Evolutionary conservation across 2,797 vertebrate genomes (phyloP).

Genomic region (Alauda arvensis): DNA sequence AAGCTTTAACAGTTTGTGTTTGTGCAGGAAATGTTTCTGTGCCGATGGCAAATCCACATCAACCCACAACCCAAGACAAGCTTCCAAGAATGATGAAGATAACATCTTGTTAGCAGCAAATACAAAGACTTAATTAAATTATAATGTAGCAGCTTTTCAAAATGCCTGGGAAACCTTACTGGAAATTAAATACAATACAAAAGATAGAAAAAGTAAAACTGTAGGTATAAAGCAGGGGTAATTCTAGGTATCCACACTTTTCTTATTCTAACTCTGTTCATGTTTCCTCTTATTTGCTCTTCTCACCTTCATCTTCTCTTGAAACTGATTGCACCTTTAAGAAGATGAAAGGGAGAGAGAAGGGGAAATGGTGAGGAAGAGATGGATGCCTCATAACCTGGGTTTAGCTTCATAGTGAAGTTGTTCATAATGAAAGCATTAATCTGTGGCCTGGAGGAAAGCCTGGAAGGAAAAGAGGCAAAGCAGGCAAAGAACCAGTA

Average conservation of each 20-base stretch:
- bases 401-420: background rate
- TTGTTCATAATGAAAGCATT: background rate
- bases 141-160: background rate
- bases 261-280: background rate
- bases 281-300: background rate
- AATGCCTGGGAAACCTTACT: background rate
- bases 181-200: background rate
- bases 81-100: slow-evolving; percentile 39
- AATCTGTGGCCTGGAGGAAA: background rate
- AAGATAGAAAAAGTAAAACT: background rate
- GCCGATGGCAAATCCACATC: slow-evolving; percentile 23
- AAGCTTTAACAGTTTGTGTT: background rate
- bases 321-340: background rate
- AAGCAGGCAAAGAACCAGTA: background rate
- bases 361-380: background rate
- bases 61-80: slow-evolving; percentile 3
- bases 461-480: background rate
- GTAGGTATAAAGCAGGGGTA: background rate
- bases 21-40: slow-evolving; percentile 20
- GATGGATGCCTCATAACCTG: background rate
- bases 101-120: slow-evolving; percentile 40
- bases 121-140: slow-evolving; percentile 25
- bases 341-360: background rate
- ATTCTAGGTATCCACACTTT: background rate
- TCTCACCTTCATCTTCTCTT: background rate